Base-by-base conservation (phyloP, 2,797 vertebrate genomes). In the Basileuterus tristriatus region DNA sequence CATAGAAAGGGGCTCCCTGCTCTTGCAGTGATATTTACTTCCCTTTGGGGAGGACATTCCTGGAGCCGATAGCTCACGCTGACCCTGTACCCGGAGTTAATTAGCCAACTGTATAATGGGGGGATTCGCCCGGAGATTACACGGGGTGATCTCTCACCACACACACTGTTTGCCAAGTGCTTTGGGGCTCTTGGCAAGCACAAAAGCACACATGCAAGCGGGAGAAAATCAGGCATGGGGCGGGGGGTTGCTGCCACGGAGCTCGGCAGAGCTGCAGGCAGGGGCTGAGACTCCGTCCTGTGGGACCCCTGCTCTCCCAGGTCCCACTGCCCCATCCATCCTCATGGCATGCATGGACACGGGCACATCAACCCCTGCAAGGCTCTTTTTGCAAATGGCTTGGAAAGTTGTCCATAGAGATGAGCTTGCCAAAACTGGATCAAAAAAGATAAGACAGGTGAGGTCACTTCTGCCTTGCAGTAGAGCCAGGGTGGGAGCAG, bases 21-120 rank as follows among this genome's bases (percentile, higher is more conserved):
- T 94, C 95, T 95, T 4, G 24, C 67, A n/a, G 69, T 26, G 62
- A 96, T 97, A 96, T 95, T 89, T 92, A 90, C 94, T 96, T 94
- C 94, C 87, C 87, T 96, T 96, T 18, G 91, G 96, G 94, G 92
- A 96, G 34, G 55, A 76, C 96, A 89, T 83, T 59, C 96, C 96
- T 77, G 85, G 80, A 80, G 91, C 74, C 1, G 5, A 82, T 43
- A 77, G 77, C 69, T 95, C 94, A 63, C 80, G 46, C 11, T 56
- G 89, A 83, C 86, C 77, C 96, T n/a, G 49, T 60, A 58, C 65
- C 5, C 4, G 2, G 56, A 96, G 96, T 97, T 95, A 94, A 97
- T 97, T 93, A 96, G 94, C 69, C 83, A 21, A 87, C 90, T 96
- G 92, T 90, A 95, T 96, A 84, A 95, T 64, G 89, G 83, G 94